phyloP scores from a whole-genome alignment of 2,888 invertebrate species.

The Globia sparganii region DNA sequence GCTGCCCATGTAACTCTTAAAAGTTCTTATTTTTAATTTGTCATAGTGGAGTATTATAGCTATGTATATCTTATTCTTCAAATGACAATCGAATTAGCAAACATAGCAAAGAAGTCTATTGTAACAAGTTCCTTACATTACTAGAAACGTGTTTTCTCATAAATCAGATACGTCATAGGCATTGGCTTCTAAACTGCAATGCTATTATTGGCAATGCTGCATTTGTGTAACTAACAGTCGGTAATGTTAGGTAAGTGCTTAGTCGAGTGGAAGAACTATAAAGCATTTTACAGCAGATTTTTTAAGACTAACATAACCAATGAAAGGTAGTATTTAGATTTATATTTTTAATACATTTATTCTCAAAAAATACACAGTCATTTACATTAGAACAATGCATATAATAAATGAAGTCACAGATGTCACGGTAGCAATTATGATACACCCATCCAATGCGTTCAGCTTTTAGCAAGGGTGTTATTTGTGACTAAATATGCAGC shows the following conservation, averaged over 20 bases:
- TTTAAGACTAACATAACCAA: conserved; percentile 9
- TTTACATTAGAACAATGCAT: too few relatives aligned
- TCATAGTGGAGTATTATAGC: background rate
- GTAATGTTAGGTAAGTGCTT: conserved; percentile 29
- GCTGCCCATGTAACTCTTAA: background rate
- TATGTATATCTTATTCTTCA: background rate
- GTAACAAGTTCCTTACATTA: background rate
- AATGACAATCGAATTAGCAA: background rate
- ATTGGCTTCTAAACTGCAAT: conserved; percentile 46
- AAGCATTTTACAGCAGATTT: conserved; percentile 18
- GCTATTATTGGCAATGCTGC: conserved; percentile 41
- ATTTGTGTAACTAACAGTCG: conserved; percentile 36
- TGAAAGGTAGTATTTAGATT: background rate
- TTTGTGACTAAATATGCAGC: too few relatives aligned
- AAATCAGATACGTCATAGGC: conserved; percentile 32
- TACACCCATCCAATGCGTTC: too few relatives aligned
- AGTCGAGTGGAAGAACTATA: conserved; percentile 24
- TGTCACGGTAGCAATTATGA: too few relatives aligned
- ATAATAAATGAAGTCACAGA: too few relatives aligned
- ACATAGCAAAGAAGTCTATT: background rate
- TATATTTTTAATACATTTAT: too few relatives aligned
- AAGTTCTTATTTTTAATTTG: background rate
- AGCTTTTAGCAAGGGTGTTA: too few relatives aligned
- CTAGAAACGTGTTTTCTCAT: conserved; percentile 19
- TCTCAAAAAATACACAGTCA: too few relatives aligned